A percentile compares a stretch with the other conserved stretches of the same genome.
phyloP scores from a whole-genome alignment of 2,113 vertebrate genomes.

The Aspiorhynchus laticeps region DNA sequence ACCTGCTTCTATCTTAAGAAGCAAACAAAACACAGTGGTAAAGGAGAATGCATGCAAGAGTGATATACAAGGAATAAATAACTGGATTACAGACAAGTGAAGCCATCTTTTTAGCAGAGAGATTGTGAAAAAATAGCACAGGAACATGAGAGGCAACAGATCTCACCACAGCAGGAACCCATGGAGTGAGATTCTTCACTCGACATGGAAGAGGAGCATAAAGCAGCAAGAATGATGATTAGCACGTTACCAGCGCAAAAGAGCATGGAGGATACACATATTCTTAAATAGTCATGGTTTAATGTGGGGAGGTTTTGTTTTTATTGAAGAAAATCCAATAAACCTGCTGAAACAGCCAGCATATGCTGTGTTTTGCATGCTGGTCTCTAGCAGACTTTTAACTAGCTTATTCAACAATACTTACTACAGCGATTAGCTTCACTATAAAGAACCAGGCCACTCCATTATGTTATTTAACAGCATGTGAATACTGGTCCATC shows the following conservation, averaged over 20 bases:
- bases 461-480: not conserved
- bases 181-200: slow-evolving; percentile 50
- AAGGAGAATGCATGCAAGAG: slow-evolving; percentile 4
- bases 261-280: slow-evolving; percentile 1
- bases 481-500: not conserved
- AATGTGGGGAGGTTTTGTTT: not conserved
- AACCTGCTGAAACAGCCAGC: not conserved
- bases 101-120: slow-evolving; percentile 37
- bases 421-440: not conserved
- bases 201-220: slow-evolving; percentile 15
- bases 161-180: slow-evolving; percentile 48
- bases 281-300: slow-evolving; percentile 2
- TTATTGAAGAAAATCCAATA: slow-evolving; percentile 3
- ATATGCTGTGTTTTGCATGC: slow-evolving; percentile 3
- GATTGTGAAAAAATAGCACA: slow-evolving; percentile 44
- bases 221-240: slow-evolving; percentile 49
- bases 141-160: slow-evolving; percentile 48
- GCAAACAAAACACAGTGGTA: slow-evolving; percentile 1
- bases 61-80: not conserved
- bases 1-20: not conserved
- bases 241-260: slow-evolving; percentile 24
- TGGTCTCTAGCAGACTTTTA: not conserved
- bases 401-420: not conserved
- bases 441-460: not conserved
- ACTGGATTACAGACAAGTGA: slow-evolving; percentile 33